Conservation (phyloP, 2,888 invertebrate genomes). For the Lamellibrachia columna region DNA sequence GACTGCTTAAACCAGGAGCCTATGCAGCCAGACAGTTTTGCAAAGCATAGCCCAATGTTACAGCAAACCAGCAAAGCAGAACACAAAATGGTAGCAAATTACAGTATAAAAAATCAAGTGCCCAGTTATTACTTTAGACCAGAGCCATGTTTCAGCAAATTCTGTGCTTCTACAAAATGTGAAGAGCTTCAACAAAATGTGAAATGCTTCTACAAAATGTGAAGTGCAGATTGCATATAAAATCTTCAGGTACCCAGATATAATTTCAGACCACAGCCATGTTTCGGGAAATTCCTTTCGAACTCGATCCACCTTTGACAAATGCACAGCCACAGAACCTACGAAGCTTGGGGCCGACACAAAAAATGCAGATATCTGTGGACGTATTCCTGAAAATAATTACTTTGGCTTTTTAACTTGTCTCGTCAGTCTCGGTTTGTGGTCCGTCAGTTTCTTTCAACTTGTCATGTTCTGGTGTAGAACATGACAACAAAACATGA, state of each 20-base stretch:
- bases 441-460: not conserved
- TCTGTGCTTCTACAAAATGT: not conserved
- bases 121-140: no score
- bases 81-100: no score
- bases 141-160: no score
- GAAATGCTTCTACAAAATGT: no score
- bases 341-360: conserved; percentile 18
- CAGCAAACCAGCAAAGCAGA: no score
- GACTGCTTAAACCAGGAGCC: no score
- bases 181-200: no score
- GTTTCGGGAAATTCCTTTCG: conserved; percentile 24
- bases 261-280: conserved; percentile 26
- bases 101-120: no score
- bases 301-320: not conserved
- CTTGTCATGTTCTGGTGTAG: not conserved
- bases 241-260: not conserved
- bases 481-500: not conserved
- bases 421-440: no score
- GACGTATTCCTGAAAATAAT: not conserved
- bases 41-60: no score
- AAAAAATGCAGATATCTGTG: no score
- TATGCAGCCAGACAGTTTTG: no score
- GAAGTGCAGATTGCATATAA: not conserved
- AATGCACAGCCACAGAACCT: not conserved
- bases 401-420: not conserved